Evolutionary conservation across 2,113 vertebrate genomes (phyloP).

Genomic region (Electrona antarctica): DNA sequence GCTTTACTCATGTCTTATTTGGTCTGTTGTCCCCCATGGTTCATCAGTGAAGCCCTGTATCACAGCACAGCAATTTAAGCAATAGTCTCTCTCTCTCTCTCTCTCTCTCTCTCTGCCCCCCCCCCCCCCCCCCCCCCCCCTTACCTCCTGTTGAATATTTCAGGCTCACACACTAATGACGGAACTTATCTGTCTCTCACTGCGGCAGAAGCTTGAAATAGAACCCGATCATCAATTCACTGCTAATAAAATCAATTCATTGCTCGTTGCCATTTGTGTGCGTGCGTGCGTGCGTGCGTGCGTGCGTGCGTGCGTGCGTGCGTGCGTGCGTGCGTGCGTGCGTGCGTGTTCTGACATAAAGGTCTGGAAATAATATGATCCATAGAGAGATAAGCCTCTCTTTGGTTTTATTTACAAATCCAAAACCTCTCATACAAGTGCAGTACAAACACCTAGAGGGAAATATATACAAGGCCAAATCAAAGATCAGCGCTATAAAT

Average conservation of each 20-base stretch:
- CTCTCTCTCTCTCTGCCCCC: neutral
- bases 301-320: neutral
- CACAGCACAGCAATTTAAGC: neutral
- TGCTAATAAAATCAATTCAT: conserved; percentile 9
- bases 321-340: neutral
- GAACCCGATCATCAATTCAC: conserved; percentile 45
- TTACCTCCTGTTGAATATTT: conserved; percentile 61
- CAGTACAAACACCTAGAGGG: neutral
- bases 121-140: conserved; percentile 9
- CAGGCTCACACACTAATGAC: conserved; percentile 50
- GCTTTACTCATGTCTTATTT: no score
- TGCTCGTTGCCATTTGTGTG: neutral
- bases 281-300: conserved; percentile 4
- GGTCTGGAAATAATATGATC: conserved; percentile 12
- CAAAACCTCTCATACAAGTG: neutral
- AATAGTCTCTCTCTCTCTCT: neutral
- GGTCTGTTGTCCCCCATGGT: no score
- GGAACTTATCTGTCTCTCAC: conserved; percentile 53
- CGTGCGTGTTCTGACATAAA: conserved; percentile 6
- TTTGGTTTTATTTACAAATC: neutral
- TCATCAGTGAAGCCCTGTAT: no score
- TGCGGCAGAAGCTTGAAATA: conserved; percentile 52
- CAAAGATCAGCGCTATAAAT: neutral
- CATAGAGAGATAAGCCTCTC: conserved; percentile 12
- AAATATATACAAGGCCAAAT: neutral